A percentile compares a stretch with the other conserved stretches of the same genome.
Evolutionary conservation across 2,113 vertebrate genomes (phyloP).

Genomic region (Candoia aspera): DNA sequence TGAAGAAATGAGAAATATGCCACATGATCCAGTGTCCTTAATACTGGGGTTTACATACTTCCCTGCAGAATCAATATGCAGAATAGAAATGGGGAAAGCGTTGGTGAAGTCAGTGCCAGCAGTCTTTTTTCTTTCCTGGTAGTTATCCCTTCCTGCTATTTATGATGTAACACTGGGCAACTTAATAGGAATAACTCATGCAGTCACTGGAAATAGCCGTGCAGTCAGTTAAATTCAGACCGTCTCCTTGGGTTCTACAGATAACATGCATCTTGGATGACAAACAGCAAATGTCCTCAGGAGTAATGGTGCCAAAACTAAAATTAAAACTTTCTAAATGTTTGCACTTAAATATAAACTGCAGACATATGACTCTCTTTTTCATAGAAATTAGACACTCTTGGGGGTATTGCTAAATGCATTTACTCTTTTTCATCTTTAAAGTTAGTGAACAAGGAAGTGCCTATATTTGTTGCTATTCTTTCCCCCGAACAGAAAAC

Average conservation of each 20-base stretch:
- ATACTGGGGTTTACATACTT: not conserved
- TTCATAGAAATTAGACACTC: too few relatives aligned
- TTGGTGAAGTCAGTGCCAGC: not conserved
- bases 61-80: not conserved
- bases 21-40: not conserved
- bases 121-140: slow-evolving; percentile 1
- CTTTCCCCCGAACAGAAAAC: not conserved
- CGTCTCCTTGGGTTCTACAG: slow-evolving; percentile 21
- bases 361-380: not conserved
- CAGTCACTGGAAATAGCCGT: slow-evolving; percentile 39
- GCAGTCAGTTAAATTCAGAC: slow-evolving; percentile 36
- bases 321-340: not conserved
- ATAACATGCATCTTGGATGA: not conserved
- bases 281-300: not conserved
- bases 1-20: not conserved
- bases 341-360: not conserved
- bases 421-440: not conserved
- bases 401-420: not conserved
- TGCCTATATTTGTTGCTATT: not conserved
- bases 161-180: slow-evolving; percentile 1
- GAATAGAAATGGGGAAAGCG: not conserved
- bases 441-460: not conserved
- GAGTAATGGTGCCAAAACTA: slow-evolving; percentile 18
- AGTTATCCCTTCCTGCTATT: slow-evolving; percentile 8
- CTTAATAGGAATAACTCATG: slow-evolving; percentile 21